phyloP scores from a whole-genome alignment of 2,888 invertebrate species.

The Meteorus cinctellus region DNA sequence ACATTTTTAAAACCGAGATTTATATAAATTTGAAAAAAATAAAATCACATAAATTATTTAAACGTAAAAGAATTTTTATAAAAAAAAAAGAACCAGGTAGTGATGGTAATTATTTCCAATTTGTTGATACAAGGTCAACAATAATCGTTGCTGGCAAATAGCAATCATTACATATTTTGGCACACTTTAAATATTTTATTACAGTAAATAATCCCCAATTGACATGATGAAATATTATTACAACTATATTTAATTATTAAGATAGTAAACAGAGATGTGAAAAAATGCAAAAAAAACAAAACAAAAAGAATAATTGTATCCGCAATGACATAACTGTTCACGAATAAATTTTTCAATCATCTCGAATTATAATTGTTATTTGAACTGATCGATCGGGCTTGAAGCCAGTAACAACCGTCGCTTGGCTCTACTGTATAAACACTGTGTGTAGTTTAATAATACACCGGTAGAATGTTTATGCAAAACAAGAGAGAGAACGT shows the following conservation, averaged over 20 bases:
- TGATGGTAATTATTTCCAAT: not conserved
- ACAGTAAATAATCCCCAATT: not conserved
- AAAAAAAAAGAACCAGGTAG: not conserved
- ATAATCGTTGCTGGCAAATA: constrained; percentile 6
- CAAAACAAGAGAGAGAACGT: not conserved
- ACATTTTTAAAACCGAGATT: too few relatives aligned
- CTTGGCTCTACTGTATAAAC: constrained; percentile 7
- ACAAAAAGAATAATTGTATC: not conserved
- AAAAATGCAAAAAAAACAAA: not conserved
- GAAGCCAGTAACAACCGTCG: constrained; percentile 2
- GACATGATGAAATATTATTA: not conserved
- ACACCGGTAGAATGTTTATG: not conserved
- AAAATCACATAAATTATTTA: not conserved
- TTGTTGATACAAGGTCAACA: not conserved
- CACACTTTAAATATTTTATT: not conserved
- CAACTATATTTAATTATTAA: not conserved
- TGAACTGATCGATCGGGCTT: constrained; percentile 4
- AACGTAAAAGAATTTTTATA: not conserved
- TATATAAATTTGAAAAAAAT: too few relatives aligned
- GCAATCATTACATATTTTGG: constrained; percentile 1
- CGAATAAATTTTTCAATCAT: constrained; percentile 4
- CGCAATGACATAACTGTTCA: not conserved
- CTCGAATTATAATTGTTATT: not conserved
- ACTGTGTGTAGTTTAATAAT: constrained; percentile 11
- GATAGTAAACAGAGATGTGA: too few relatives aligned